Evolutionary conservation across 2,113 vertebrate species (phyloP), one percentile per base, ranked within the genome.

Genomic region (Tenebrosternarchus preto): DNA sequence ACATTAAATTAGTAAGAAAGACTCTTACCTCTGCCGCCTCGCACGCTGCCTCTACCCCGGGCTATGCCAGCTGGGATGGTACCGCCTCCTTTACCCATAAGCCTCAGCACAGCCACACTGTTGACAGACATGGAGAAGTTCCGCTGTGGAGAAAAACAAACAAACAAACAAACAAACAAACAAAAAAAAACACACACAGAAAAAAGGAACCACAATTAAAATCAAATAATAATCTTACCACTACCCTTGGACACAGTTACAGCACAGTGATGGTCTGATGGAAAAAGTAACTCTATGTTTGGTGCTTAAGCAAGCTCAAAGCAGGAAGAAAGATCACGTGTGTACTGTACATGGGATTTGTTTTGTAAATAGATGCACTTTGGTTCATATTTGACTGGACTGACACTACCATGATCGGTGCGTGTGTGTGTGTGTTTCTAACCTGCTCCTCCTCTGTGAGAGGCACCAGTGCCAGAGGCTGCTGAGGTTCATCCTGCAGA

Each of bases 91-190:
- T 96, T 96, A 76, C 96, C 95, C 95, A 96, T 96, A 82, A 97
- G 94, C 90, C 96, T 94, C 86, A 97, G 92, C 88, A 97, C 96
- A 5, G 96, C 95, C 89, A 95, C 95, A 67, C 96, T 97, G 91
- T 97, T 97, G 91, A 97, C 95, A 73, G 95, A 97, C 93, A 97
- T 95, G 88, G 96, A 97, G 93, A 97, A 97, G 91, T 97, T 97
- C 89, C 95, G 94, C 95, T 96, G 94, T 57, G 87, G 76, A 12
- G 70, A n/a, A 36, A 19, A 43, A n/a, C n/a, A n/a, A n/a, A n/a
- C n/a, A n/a, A n/a, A n/a, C n/a, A n/a, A n/a, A n/a, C n/a, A n/a
- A n/a, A n/a, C n/a, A n/a, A n/a, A n/a, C n/a, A n/a, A n/a, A n/a
- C n/a, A n/a, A n/a, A n/a, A n/a, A n/a, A n/a, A n/a, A n/a, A n/a